Conservation (phyloP, 2,113 vertebrate genomes). For the Hyaena hyaena region DNA sequence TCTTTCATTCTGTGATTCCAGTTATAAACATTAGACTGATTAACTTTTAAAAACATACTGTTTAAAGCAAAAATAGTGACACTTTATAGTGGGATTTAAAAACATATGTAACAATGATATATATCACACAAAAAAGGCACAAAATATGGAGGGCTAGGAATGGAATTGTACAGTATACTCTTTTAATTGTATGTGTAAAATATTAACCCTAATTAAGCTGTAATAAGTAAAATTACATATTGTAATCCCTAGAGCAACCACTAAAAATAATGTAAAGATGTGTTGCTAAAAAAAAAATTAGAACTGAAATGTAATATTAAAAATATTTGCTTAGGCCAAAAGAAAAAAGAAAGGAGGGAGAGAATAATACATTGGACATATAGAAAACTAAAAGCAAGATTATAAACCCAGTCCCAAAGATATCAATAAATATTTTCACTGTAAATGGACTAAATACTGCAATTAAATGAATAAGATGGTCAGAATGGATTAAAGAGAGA, state of each 20-base stretch:
- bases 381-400: neutral
- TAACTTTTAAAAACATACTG: neutral
- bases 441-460: neutral
- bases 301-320: neutral
- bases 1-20: neutral
- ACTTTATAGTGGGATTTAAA: neutral
- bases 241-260: neutral
- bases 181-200: neutral
- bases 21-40: neutral
- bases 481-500: neutral
- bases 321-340: neutral
- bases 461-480: neutral
- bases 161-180: neutral
- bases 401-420: neutral
- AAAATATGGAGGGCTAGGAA: neutral
- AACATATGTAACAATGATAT: neutral
- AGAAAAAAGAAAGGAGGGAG: neutral
- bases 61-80: slow-evolving; percentile 13
- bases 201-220: neutral
- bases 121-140: neutral
- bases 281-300: neutral
- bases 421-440: neutral
- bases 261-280: neutral
- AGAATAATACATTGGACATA: neutral
- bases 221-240: neutral